A percentile compares a stretch with the other conserved stretches of the same genome.
These are phyloP conservation scores for Ennomos quercinarius DNA, from an alignment of 2,888 invertebrate species.

Conservation along the genomic window DNA sequence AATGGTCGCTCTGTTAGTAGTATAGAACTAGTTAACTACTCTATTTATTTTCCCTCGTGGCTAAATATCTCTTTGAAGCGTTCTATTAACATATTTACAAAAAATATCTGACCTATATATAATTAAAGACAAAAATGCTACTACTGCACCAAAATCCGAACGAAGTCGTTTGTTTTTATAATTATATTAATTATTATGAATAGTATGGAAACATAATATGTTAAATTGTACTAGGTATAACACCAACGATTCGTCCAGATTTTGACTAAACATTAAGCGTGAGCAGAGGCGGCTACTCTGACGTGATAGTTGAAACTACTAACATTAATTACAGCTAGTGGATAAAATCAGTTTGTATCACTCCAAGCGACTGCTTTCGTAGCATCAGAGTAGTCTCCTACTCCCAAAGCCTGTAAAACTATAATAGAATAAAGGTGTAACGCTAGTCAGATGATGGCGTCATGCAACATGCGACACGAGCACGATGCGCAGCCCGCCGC, in stretches of 20 bases:
- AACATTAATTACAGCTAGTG: background rate
- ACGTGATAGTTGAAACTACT: background rate
- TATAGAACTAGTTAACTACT: no score
- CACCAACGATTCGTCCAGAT: slow-evolving; percentile 10
- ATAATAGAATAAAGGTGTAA: slow-evolving; percentile 34
- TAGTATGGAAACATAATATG: no score
- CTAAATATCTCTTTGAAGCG: no score
- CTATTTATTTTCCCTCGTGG: no score
- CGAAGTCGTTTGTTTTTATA: background rate
- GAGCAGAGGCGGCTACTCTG: slow-evolving; percentile 7
- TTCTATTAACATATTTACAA: no score
- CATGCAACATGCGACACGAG: slow-evolving; percentile 47
- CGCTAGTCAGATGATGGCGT: slow-evolving; percentile 19
- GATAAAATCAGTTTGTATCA: no score
- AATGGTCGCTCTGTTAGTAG: no score
- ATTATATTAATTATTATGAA: no score
- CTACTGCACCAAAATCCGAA: slow-evolving; percentile 13
- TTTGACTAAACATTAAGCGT: slow-evolving; percentile 14
- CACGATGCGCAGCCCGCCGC: slow-evolving; percentile 39
- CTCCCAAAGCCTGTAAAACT: slow-evolving; percentile 10
- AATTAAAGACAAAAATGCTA: slow-evolving; percentile 1
- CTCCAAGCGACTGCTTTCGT: background rate
- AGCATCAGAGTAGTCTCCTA: slow-evolving; percentile 14
- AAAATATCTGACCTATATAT: background rate
- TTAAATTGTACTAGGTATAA: background rate